A percentile compares a stretch with the other conserved stretches of the same genome.
Evolutionary conservation across 2,113 vertebrate species (phyloP).

Genomic region (Eulemur macaco): DNA sequence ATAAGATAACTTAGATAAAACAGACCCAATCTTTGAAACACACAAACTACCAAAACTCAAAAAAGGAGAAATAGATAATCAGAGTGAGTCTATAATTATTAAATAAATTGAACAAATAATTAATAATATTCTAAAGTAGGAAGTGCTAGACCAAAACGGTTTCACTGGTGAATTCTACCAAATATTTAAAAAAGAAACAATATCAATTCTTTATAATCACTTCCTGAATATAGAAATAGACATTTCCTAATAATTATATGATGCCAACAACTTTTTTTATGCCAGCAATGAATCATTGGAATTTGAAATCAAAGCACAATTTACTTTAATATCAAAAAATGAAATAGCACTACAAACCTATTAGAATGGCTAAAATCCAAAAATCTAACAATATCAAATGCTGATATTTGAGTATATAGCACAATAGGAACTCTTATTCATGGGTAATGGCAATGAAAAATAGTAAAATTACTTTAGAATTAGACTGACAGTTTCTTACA

Average conservation of each 20-base stretch:
- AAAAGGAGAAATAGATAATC: not conserved
- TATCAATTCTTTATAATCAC: not conserved
- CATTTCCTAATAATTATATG: not conserved
- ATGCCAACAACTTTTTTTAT: not conserved
- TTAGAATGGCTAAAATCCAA: not conserved
- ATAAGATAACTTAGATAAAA: not conserved
- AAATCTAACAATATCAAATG: not conserved
- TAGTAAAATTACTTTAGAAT: not conserved
- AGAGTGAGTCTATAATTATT: not conserved
- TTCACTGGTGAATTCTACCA: not conserved
- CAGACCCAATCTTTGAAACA: not conserved
- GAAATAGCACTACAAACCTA: not conserved
- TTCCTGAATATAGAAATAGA: slow-evolving; percentile 30
- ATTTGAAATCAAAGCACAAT: slow-evolving; percentile 1
- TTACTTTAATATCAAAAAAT: not conserved
- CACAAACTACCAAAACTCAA: not conserved
- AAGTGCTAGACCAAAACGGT: not conserved
- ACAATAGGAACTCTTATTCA: not conserved
- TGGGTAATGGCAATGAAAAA: not conserved
- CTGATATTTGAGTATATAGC: not conserved
- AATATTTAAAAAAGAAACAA: not conserved
- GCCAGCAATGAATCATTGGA: not conserved
- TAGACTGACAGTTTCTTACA: not conserved
- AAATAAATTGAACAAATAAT: not conserved
- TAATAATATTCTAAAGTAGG: not conserved